Base-by-base conservation (phyloP, 2,113 vertebrate species). In the Malurus cyaneus region DNA sequence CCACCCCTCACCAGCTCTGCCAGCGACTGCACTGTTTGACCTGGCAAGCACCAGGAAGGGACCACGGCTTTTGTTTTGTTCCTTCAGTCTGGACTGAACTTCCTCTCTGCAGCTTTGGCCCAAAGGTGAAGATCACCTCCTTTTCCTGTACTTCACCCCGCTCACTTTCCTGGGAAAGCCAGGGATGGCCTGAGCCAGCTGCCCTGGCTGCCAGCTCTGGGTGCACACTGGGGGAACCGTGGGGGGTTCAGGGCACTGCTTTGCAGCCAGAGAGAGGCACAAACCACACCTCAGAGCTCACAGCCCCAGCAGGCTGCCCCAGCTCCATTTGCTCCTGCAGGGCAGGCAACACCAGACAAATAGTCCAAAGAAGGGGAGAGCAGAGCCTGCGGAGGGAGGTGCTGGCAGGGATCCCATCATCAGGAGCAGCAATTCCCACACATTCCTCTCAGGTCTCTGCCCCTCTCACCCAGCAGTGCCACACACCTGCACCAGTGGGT, bases 181-280 rank as follows among this genome's bases (percentile, higher is more conserved):
- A 47, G 6, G 57, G 39, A 9, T 5, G 29, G 44, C 12, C 10
- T 2, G 0, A 49, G 57, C 11, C 53, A 54, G 78, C 42, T 26
- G 36, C 6, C 26, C 77, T 23, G 29, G 29, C 24, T 42, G 5
- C 3, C 11, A 23, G 72, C 50, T 42, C 67, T 53, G 31, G 42
- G 39, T 2, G 61, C 18, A 36, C 1, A 1, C 0, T 54, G 56
- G 4, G 39, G n/a, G 12, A 88, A 39, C 8, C 65, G 36, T 1
- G 1, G 47, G 1, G 47, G 29, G 25, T 19, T 47, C 71, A n/a
- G 49, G 32, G 32, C 34, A 36, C 0, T 1, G 47, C 31, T 79
- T 44, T 9, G 3, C 29, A 49, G 64, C 32, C 67, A 83, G 52
- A 24, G 44, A 50, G 46, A n/a, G 2, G 42, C 7, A 18, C 11